These are phyloP conservation scores for Herpetotheres cachinnans DNA, from an alignment of 2,113 vertebrate species.

Conservation along the genomic window DNA sequence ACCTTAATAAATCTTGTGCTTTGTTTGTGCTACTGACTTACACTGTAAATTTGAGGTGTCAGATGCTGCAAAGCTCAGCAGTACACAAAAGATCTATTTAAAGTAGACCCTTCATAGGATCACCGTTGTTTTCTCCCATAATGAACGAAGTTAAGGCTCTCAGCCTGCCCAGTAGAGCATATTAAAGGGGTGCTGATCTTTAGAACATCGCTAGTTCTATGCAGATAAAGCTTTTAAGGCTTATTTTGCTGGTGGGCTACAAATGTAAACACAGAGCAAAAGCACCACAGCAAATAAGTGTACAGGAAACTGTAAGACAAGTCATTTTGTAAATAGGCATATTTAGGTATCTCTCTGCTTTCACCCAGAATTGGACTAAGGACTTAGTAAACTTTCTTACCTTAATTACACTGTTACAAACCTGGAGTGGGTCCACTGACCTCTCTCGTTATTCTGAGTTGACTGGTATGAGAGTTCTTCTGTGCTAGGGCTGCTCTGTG, in stretches of 20 bases:
- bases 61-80: conserved; percentile 35
- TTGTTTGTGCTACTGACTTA: conserved; percentile 39
- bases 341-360: background rate
- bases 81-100: conserved; percentile 37
- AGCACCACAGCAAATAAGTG: background rate
- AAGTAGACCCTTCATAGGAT: background rate
- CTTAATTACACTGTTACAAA: background rate
- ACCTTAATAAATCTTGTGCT: conserved; percentile 40
- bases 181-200: conserved; percentile 24
- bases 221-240: conserved; percentile 22
- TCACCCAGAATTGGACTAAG: background rate
- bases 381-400: background rate
- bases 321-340: background rate
- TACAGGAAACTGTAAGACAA: background rate
- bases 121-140: background rate
- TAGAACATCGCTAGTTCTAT: background rate
- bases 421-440: background rate
- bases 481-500: background rate
- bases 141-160: conserved; percentile 26
- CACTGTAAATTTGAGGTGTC: conserved; percentile 56
- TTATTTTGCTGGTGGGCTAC: conserved; percentile 24
- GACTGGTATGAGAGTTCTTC: background rate
- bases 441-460: background rate
- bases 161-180: conserved; percentile 2
- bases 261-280: background rate